These are phyloP conservation scores for Eustalomyia histrio DNA, from an alignment of 2,888 invertebrate species.

Conservation along the genomic window DNA sequence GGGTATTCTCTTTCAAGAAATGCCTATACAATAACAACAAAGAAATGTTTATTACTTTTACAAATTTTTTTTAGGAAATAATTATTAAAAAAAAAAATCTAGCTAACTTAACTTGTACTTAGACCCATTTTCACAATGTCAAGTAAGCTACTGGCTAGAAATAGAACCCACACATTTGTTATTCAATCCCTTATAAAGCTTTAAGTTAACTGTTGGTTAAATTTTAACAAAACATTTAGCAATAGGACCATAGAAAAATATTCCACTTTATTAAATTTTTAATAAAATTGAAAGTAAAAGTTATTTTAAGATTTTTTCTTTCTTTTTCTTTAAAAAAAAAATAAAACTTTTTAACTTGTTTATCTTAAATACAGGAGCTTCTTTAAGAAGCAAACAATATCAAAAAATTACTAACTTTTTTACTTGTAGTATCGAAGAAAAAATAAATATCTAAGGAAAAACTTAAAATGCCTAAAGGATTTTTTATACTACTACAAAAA, in stretches of 20 bases:
- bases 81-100: conserved; percentile 6
- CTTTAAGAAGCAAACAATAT: conserved; percentile 18
- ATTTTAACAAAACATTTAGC: too few species aligned
- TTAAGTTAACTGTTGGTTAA: too few species aligned
- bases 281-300: conserved; percentile 42
- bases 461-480: conserved; percentile 43
- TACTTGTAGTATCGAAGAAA: conserved; percentile 16
- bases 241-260: too few species aligned
- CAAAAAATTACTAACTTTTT: conserved; percentile 22
- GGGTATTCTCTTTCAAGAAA: too few species aligned
- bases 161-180: too few species aligned
- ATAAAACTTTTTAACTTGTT: conserved; percentile 29
- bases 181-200: too few species aligned
- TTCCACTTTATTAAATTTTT: conserved; percentile 28
- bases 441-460: conserved; percentile 22
- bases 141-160: too few species aligned
- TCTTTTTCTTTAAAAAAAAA: conserved; percentile 20
- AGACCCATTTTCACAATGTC: too few species aligned
- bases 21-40: too few species aligned
- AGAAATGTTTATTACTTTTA: too few species aligned
- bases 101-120: too few species aligned
- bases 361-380: conserved; percentile 18
- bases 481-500: conserved; percentile 5
- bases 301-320: conserved; percentile 5
- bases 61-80: background rate